Evolutionary conservation across 2,113 vertebrate species (phyloP), one percentile per base, ranked within the genome.

Genomic region (Climacteris rufus): DNA sequence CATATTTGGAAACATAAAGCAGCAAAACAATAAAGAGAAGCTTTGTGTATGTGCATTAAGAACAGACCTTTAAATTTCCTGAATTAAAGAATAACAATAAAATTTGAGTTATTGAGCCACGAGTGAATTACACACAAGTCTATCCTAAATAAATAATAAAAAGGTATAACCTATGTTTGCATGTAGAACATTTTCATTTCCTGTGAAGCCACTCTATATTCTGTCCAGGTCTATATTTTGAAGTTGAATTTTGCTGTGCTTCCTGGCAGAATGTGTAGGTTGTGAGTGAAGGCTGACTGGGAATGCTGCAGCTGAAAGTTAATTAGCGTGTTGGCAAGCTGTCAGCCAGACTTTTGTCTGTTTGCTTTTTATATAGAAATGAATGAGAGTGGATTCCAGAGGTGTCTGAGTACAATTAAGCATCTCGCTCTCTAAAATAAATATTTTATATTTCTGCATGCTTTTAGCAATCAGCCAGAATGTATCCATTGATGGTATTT

Each of bases 301-400:
- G 97, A 97, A 91, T 59, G 87, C 89, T 87, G 79, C 80, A 95
- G 69, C 90, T 94, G 94, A 97, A 94, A 98, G 83, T 97, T 97
- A 97, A 97, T 97, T 97, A 97, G 87, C 28, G n/a, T 94, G 96
- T 91, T 97, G 94, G 92, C 96, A 98, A 96, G 89, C 91, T 97
- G 96, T 97, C 97, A 96, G 89, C 75, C 94, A 94, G 95, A 94
- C 83, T 80, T 96, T 87, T 93, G 93, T 96, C 94, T 96, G 96
- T 94, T 88, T 96, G 95, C 95, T 95, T 97, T 95, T 94, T 13
- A 0, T 95, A 91, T 78, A 93, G 96, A 96, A 97, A 97, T 94
- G 97, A 97, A 97, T 96, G 86, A 96, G 78, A 77, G 77, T 94
- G 86, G 84, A 96, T 97, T 97, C 97, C 90, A 96, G 86, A 97